Conservation (phyloP, 2,888 invertebrate genomes). For the Mimas tiliae region DNA sequence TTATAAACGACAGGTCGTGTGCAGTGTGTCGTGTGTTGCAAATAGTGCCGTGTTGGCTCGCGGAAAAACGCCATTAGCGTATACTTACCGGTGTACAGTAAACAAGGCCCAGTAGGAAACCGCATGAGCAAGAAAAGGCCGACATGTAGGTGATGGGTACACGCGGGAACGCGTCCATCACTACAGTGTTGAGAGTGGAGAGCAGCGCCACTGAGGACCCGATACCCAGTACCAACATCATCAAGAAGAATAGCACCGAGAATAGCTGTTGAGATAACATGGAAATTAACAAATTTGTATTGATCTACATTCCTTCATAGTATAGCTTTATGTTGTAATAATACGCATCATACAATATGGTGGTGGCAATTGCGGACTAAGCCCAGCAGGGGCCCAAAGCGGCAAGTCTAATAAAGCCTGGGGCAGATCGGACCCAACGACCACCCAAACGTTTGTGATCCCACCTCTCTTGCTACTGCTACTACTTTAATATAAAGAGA, state of each 20-base stretch:
- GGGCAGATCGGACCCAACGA: too few species aligned
- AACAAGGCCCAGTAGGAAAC: conserved; percentile 87
- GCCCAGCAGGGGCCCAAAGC: too few species aligned
- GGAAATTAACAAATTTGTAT: background rate
- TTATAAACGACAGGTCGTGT: too few species aligned
- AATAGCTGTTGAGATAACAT: conserved; percentile 83
- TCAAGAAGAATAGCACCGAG: conserved; percentile 91
- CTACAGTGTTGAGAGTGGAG: conserved; percentile 87
- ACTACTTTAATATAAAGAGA: too few species aligned
- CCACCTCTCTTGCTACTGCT: too few species aligned
- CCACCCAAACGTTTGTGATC: too few species aligned
- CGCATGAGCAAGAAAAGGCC: conserved; percentile 74
- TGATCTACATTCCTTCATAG: too few species aligned
- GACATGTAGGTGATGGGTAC: conserved; percentile 86
- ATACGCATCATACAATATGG: too few species aligned
- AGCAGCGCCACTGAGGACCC: conserved; percentile 90
- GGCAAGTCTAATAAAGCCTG: too few species aligned
- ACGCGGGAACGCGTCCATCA: conserved; percentile 88
- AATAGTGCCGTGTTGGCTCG: background rate
- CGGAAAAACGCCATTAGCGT: background rate
- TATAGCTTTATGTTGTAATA: too few species aligned
- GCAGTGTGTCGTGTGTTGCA: background rate
- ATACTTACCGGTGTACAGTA: conserved; percentile 90
- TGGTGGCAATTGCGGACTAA: too few species aligned
- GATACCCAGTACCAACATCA: conserved; percentile 91